Evolutionary conservation across 2,797 vertebrate genomes (phyloP), one percentile per base, ranked within the genome.

Genomic region (Denticeps clupeoides): DNA sequence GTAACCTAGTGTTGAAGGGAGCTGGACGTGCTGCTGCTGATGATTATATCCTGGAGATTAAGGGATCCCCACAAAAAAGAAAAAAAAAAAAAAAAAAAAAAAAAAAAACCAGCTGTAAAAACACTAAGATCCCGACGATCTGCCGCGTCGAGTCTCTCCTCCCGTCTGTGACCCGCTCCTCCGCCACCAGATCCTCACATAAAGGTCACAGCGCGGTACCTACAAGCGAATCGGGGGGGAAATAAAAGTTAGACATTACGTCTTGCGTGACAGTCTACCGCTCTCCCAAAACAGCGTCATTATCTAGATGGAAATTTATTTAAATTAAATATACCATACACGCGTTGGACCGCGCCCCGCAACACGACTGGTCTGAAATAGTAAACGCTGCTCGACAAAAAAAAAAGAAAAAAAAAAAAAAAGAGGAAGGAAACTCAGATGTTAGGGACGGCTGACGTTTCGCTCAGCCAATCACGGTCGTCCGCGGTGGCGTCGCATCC

Each of bases 141-240:
- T 62, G 68, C 58, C 54, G 56, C 50, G 79, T 78, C 65, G 60
- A 72, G 72, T 78, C 77, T 78, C 75, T 79, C 76, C 81, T 77
- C 78, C 81, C 55, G 71, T 73, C 78, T 68, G 43, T 69, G 77
- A 74, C 76, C 72, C 72, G 63, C 53, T 74, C 60, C 69, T 65
- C 57, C 56, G 63, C 53, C 67, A 65, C 68, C 70, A 59, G 42
- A 66, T 72, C 70, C 75, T 82, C 70, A 78, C 80, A 79, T 82
- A 80, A 65, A 82, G 72, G 61, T 73, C 61, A 67, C 60, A 64
- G 68, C 49, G 32, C 51, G 64, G 70, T 56, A 63, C 77, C 83
- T 86, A 76, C 23, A 62, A 59, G 60, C 25, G 8, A 40, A n/a
- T n/a, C n/a, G n/a, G n/a, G n/a, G n/a, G n/a, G n/a, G n/a, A n/a